These are phyloP conservation scores for Berghia stephanieae DNA, from an alignment of 1,140 invertebrate genomes.

Conservation along the genomic window DNA sequence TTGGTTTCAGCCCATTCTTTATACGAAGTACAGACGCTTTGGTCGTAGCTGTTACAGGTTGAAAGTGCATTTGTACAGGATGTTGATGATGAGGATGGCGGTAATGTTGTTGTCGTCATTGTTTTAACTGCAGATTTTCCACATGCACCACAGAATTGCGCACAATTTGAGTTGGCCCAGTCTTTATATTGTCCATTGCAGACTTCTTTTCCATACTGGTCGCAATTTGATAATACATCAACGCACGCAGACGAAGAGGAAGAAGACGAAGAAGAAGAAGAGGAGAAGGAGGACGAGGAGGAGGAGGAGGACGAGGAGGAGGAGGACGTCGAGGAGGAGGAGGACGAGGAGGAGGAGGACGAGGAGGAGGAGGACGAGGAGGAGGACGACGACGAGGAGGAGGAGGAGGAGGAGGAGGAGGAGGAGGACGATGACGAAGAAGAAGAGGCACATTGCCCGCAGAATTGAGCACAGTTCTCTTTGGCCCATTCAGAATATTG, in stretches of 20 bases:
- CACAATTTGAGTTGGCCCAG: slow-evolving; percentile 53
- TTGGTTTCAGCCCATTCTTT: slow-evolving; percentile 39
- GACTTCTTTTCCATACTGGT: slow-evolving; percentile 40
- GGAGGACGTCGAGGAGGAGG: neutral
- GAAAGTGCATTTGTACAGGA: neutral
- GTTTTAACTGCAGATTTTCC: neutral
- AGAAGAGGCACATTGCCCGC: slow-evolving; percentile 22
- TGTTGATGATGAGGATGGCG: neutral
- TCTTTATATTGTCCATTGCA: slow-evolving; percentile 46
- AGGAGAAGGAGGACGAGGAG: neutral
- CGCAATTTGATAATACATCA: slow-evolving; percentile 21
- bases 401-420: neutral
- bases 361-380: neutral
- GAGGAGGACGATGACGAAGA: neutral
- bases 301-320: neutral
- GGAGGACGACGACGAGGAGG: neutral
- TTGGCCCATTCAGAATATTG: slow-evolving; percentile 35
- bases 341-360: neutral
- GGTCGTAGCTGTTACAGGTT: slow-evolving; percentile 35
- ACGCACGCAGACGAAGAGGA: slow-evolving; percentile 1
- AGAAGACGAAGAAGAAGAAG: neutral
- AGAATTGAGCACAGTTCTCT: slow-evolving; percentile 34
- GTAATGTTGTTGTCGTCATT: neutral
- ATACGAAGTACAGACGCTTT: slow-evolving; percentile 35
- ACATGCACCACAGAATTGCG: slow-evolving; percentile 47